Evolutionary conservation across 2,797 vertebrate species (phyloP), one percentile per base, ranked within the genome.

Genomic region (Falco berigora): DNA sequence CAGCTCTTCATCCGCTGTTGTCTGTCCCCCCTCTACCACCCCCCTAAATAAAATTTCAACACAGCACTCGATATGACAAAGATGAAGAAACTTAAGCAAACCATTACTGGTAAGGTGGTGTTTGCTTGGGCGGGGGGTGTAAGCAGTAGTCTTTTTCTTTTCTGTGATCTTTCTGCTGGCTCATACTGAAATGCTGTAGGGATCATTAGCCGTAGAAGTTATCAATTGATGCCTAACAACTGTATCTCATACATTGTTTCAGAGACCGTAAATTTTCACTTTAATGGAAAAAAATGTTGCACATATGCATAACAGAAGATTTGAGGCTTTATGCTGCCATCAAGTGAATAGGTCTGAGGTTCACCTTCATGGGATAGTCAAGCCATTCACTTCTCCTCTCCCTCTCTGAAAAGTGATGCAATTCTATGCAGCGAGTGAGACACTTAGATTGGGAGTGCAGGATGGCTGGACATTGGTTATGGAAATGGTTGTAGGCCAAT

Each of bases 171-270:
- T 92, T 66, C 44, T 88, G 86, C 86, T 81, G 81, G 73, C 64
- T 95, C 28, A 25, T 66, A 40, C 88, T 88, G 83, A 72, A 94
- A 52, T 68, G 52, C 86, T 53, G 16, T 47, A 85, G 92, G 77
- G 81, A 68, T 90, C 84, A 44, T 95, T 94, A 96, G 66, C 75
- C n/a, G 4, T 62, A 72, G 85, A 78, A 86, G 83, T 76, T 92
- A 71, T 64, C 89, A 62, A 75, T 42, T 77, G 69, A 80, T 55
- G 49, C 63, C 68, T 76, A 80, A 94, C 85, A 74, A 46, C 80
- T 94, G 52, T 90, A 53, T 76, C 89, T 80, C 71, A 19, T 64
- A 23, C 34, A 62, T 44, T 44, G 32, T 88, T 94, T 79, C 79
- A 78, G 87, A 92, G 63, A 68, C 80, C 62, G 74, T 85, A 92